Percentiles rank a stretch among this genome's conserved stretches.
Evolutionary conservation across 2,888 invertebrate species (phyloP).

Genomic region (Synanthedon myopaeformis): DNA sequence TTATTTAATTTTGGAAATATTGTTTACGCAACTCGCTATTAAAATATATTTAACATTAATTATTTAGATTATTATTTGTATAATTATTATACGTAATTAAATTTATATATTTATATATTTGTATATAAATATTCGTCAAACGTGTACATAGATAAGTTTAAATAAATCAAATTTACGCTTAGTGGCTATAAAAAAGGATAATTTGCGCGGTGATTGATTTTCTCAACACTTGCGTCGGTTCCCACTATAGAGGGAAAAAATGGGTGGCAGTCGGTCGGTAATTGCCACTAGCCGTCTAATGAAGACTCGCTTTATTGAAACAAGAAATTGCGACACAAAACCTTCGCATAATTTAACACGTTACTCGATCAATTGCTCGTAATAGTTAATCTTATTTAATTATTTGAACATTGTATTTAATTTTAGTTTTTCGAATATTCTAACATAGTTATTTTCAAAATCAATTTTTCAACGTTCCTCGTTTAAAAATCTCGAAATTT

Average conservation of each 20-base stretch:
- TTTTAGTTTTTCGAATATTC: no score
- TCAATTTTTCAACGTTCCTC: no score
- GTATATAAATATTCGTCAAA: background rate
- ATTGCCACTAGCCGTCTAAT: slow-evolving; percentile 38
- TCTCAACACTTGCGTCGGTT: slow-evolving; percentile 47
- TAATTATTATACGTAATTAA: background rate
- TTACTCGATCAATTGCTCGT: slow-evolving; percentile 35
- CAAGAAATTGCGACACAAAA: slow-evolving; percentile 50
- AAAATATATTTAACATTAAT: no score
- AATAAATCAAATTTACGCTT: background rate
- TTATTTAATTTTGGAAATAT: no score
- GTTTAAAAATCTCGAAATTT: no score
- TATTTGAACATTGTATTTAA: background rate
- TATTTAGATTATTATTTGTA: no score
- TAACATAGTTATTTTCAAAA: no score
- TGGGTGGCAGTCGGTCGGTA: slow-evolving; percentile 25
- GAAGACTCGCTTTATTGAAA: slow-evolving; percentile 50
- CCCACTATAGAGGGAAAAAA: slow-evolving; percentile 41
- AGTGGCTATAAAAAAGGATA: slow-evolving; percentile 4
- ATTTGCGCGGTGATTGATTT: slow-evolving; percentile 44
- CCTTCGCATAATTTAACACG: slow-evolving; percentile 28
- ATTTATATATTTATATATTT: no score
- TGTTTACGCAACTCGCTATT: no score
- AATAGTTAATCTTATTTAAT: slow-evolving; percentile 38
- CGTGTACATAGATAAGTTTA: background rate